phyloP scores from a whole-genome alignment of 1,140 invertebrate species.

The Caenorhabditis elegans region DNA sequence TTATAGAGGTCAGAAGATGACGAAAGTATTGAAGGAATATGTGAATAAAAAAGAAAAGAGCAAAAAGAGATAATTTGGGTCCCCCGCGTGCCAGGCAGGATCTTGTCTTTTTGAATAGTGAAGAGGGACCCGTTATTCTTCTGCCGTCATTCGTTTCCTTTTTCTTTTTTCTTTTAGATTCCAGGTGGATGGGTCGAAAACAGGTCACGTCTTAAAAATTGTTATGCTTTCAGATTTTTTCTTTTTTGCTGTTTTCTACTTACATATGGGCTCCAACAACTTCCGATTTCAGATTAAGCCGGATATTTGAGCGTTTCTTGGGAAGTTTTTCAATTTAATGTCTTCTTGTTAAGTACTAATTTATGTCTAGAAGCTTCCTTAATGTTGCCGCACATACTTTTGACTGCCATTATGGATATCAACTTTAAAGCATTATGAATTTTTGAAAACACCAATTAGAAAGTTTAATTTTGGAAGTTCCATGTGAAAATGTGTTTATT shows the following conservation, averaged over 20 bases:
- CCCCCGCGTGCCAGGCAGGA: neutral
- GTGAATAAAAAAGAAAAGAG: neutral
- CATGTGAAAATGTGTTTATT: no score
- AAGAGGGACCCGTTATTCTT: neutral
- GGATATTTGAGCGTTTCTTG: neutral
- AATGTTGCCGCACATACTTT: no score
- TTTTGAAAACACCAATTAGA: no score
- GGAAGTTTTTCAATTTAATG: no score
- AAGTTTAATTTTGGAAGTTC: no score
- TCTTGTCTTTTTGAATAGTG: neutral
- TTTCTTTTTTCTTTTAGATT: neutral
- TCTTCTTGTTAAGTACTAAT: no score
- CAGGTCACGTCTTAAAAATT: neutral
- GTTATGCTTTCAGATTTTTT: neutral
- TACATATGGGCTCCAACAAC: neutral
- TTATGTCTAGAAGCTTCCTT: no score
- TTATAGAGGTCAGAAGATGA: neutral
- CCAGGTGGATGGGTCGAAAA: slow-evolving; percentile 16
- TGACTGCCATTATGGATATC: no score
- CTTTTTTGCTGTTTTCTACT: neutral
- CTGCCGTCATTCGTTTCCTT: slow-evolving; percentile 22
- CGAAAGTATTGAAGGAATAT: neutral
- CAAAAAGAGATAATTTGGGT: neutral
- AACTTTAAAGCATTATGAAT: no score
- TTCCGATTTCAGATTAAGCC: neutral